phyloP scores from a whole-genome alignment of 2,888 invertebrate genomes.

The Parnassius mnemosyne region DNA sequence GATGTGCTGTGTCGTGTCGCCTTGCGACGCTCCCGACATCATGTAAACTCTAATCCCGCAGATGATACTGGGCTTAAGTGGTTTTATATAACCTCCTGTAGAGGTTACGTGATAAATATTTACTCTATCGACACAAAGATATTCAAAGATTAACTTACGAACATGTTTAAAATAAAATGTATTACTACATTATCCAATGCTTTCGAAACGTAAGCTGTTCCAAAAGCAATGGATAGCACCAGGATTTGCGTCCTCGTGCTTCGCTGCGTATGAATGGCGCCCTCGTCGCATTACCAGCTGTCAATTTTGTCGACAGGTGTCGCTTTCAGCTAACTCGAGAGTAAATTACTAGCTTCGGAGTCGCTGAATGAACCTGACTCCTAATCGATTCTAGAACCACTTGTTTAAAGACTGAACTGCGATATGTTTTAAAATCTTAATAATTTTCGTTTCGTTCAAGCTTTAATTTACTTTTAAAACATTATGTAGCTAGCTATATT shows the following conservation, averaged over 20 bases:
- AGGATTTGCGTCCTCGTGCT: constrained; percentile 55
- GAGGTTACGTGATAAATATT: constrained; percentile 66
- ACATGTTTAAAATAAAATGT: too few relatives aligned
- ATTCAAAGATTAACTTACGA: too few relatives aligned
- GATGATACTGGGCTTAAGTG: constrained; percentile 74
- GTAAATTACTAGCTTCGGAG: constrained; percentile 77
- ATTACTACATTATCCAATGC: constrained; percentile 20
- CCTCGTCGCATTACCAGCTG: constrained; percentile 76
- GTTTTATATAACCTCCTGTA: constrained; percentile 67
- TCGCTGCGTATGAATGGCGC: constrained; percentile 69
- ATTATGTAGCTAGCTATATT: too few relatives aligned
- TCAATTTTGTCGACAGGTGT: constrained; percentile 78
- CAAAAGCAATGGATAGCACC: constrained; percentile 39
- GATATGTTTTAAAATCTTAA: constrained; percentile 49
- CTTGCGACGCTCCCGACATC: constrained; percentile 50
- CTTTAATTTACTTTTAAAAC: too few relatives aligned
- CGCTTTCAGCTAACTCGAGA: constrained; percentile 79
- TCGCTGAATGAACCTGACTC: constrained; percentile 75
- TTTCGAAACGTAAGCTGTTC: constrained; percentile 30
- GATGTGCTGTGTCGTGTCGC: constrained; percentile 61
- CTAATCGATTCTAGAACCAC: constrained; percentile 73
- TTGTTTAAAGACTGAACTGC: constrained; percentile 52
- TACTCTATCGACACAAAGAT: constrained; percentile 33
- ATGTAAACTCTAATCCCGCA: constrained; percentile 75
- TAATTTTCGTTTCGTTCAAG: constrained; percentile 29